A percentile compares a stretch with the other conserved stretches of the same genome.
These are phyloP conservation scores for Patella pellucida DNA, from an alignment of 2,888 invertebrate species.

Conservation along the genomic window DNA sequence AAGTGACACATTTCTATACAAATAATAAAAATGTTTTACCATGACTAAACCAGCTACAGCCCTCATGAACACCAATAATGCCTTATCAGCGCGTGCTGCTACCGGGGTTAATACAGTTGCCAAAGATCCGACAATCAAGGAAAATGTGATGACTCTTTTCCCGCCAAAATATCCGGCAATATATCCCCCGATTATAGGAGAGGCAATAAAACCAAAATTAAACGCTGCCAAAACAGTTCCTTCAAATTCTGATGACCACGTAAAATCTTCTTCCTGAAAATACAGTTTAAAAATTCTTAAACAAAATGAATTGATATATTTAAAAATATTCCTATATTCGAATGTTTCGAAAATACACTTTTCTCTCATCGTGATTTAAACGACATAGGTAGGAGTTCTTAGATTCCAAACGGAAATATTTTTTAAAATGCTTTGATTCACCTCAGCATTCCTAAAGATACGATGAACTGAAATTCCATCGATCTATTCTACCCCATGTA, in stretches of 20 bases:
- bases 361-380: too few species aligned
- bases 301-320: background rate
- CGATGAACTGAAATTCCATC: too few species aligned
- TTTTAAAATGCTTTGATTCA: too few species aligned
- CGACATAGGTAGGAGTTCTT: too few species aligned
- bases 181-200: conserved; percentile 63
- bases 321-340: too few species aligned
- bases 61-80: conserved; percentile 79
- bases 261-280: conserved; percentile 47
- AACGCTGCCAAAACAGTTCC: conserved; percentile 63
- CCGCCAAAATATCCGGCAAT: conserved; percentile 86
- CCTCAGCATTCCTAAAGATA: too few species aligned
- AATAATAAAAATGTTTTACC: conserved; percentile 70
- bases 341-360: too few species aligned
- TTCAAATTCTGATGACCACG: conserved; percentile 57
- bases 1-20: too few species aligned
- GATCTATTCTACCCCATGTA: too few species aligned
- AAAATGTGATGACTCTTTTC: conserved; percentile 85
- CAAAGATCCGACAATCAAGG: conserved; percentile 84
- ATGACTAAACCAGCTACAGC: conserved; percentile 86
- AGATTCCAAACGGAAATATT: too few species aligned
- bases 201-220: conserved; percentile 64
- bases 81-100: conserved; percentile 79
- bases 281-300: background rate
- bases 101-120: conserved; percentile 85